Evolutionary conservation across 2,888 invertebrate genomes (phyloP).

Genomic region (Drosophila peninsularis): DNA sequence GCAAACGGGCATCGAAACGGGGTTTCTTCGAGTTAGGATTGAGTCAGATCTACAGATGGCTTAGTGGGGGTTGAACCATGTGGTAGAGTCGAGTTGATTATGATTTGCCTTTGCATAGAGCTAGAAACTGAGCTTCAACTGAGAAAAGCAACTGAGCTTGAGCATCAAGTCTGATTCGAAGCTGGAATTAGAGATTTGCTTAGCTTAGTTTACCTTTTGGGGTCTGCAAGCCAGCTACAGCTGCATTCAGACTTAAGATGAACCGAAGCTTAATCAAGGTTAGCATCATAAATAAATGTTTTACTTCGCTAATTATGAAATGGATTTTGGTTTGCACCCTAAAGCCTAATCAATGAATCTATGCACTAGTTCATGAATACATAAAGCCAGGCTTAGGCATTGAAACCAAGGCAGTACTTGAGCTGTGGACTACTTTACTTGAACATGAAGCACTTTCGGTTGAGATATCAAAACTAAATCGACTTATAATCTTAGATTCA

Average conservation of each 20-base stretch:
- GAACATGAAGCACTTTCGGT: conserved; percentile 2
- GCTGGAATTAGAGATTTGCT: neutral
- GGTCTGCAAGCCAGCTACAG: too few species aligned
- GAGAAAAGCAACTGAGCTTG: neutral
- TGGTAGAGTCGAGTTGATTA: too few species aligned
- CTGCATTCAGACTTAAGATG: too few species aligned
- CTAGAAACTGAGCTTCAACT: too few species aligned
- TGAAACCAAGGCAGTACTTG: neutral
- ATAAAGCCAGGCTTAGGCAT: neutral
- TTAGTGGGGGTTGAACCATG: too few species aligned
- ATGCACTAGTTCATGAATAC: neutral
- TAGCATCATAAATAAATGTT: too few species aligned
- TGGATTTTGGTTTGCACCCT: neutral
- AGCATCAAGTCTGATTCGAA: neutral
- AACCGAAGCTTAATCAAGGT: too few species aligned
- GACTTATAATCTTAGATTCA: too few species aligned
- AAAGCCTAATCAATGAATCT: neutral
- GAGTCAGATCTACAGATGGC: too few species aligned
- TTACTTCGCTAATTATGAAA: too few species aligned
- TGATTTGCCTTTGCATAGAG: too few species aligned
- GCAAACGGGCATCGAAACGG: neutral
- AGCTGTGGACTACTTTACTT: neutral
- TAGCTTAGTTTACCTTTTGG: too few species aligned
- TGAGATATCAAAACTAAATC: neutral
- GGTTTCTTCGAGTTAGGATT: neutral